These are phyloP conservation scores for Hartigia nigra DNA, from an alignment of 2,888 invertebrate species.

Conservation along the genomic window DNA sequence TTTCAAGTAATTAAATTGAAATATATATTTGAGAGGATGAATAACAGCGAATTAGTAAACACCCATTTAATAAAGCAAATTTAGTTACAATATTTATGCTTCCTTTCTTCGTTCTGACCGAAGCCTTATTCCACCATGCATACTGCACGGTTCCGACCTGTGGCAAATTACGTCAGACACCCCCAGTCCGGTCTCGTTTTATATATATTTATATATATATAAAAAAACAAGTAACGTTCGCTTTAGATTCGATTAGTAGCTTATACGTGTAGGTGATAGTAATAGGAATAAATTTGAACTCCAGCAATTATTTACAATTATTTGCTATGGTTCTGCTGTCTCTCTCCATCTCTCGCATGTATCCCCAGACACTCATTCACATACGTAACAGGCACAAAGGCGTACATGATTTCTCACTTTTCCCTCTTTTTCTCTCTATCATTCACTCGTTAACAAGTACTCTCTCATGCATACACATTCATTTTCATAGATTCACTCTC, in stretches of 20 bases:
- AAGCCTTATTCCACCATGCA: constrained; percentile 24
- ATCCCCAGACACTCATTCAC: background rate
- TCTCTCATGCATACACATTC: constrained; percentile 14
- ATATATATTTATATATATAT: constrained; percentile 55
- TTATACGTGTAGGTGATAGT: constrained; percentile 53
- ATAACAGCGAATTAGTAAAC: constrained; percentile 56
- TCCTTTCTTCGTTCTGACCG: constrained; percentile 38
- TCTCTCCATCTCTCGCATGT: constrained; percentile 8
- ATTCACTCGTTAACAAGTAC: constrained; percentile 10
- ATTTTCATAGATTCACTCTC: background rate
- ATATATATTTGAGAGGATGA: constrained; percentile 17
- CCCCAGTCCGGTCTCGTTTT: constrained; percentile 46
- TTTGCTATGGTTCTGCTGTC: constrained; percentile 35
- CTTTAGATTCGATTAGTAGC: constrained; percentile 55
- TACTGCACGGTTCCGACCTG: constrained; percentile 26
- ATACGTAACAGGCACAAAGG: background rate
- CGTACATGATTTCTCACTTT: constrained; percentile 20
- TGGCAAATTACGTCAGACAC: constrained; percentile 32
- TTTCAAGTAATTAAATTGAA: constrained; percentile 18
- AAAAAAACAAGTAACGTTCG: constrained; percentile 57
- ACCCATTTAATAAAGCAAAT: constrained; percentile 66
- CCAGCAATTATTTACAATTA: constrained; percentile 63
- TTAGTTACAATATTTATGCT: constrained; percentile 62
- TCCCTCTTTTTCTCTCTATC: constrained; percentile 18
- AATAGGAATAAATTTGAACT: constrained; percentile 64